A percentile compares a stretch with the other conserved stretches of the same genome.
These are phyloP conservation scores for Epinephelus cyanopodus DNA, from an alignment of 2,113 vertebrate genomes.

Conservation along the genomic window DNA sequence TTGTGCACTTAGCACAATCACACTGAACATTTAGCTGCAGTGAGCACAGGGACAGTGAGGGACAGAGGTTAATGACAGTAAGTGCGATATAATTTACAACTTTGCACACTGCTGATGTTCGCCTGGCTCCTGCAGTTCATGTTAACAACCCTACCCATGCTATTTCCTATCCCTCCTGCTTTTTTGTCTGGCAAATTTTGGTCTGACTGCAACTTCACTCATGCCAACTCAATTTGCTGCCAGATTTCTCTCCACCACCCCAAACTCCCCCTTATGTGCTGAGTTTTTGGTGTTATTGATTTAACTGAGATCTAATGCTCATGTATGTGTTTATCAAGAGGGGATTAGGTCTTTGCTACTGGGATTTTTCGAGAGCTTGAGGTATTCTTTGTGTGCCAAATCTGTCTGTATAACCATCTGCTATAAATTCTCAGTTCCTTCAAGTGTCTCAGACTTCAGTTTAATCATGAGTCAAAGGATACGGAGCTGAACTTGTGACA, in stretches of 20 bases:
- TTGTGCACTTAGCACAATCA: neutral
- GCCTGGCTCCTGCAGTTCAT: neutral
- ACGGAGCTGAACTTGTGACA: slow-evolving; percentile 1
- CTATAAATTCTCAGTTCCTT: neutral
- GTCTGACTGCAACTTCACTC: slow-evolving; percentile 1
- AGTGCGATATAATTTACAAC: neutral
- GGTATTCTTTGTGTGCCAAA: neutral
- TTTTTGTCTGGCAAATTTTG: slow-evolving; percentile 2
- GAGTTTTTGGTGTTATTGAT: neutral
- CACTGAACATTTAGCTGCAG: neutral
- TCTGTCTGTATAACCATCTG: slow-evolving; percentile 13
- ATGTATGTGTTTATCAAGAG: neutral
- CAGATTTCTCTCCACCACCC: neutral
- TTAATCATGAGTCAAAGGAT: slow-evolving; percentile 6
- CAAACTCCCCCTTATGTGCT: slow-evolving; percentile 7
- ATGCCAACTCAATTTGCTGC: neutral
- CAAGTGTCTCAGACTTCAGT: slow-evolving; percentile 1
- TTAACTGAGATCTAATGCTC: neutral
- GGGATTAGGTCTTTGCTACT: neutral
- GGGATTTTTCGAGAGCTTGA: neutral
- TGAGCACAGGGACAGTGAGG: neutral
- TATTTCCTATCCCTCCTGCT: neutral
- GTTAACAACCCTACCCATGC: neutral
- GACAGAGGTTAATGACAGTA: neutral
- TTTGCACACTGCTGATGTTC: neutral